Evolutionary conservation across 2,113 vertebrate species (phyloP).

Genomic region (Trematomus loennbergii): DNA sequence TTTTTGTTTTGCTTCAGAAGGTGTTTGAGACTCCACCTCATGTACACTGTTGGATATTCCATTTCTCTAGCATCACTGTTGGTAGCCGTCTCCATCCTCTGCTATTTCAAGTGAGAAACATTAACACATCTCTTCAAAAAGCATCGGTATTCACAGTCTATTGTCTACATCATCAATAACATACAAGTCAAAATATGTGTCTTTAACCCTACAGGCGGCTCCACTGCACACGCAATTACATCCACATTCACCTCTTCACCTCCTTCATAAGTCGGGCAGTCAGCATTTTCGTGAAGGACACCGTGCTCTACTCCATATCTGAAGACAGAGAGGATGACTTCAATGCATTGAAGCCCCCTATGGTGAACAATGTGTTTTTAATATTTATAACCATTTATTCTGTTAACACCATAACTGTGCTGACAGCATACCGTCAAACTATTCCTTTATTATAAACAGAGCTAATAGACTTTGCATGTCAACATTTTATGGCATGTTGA

Average conservation of each 20-base stretch:
- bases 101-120: slow-evolving; percentile 90
- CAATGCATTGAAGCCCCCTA: slow-evolving; percentile 74
- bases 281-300: slow-evolving; percentile 93
- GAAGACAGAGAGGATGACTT: slow-evolving; percentile 56
- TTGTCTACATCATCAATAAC: not conserved
- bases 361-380: slow-evolving; percentile 75
- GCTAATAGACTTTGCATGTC: not conserved
- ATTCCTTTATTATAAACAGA: not conserved
- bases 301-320: slow-evolving; percentile 86
- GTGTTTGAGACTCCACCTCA: slow-evolving; percentile 93
- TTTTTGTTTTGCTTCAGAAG: slow-evolving; percentile 78
- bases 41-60: slow-evolving; percentile 93
- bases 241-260: slow-evolving; percentile 92
- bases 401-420: too few species aligned
- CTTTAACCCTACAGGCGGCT: slow-evolving; percentile 82
- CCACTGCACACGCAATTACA: slow-evolving; percentile 94
- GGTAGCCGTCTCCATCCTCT: slow-evolving; percentile 89
- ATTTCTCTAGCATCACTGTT: slow-evolving; percentile 88
- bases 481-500: not conserved
- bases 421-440: not conserved
- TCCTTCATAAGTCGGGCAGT: slow-evolving; percentile 92
- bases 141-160: not conserved
- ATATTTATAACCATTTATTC: not conserved
- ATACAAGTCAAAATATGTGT: not conserved
- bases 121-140: not conserved